A percentile compares a stretch with the other conserved stretches of the same genome.
Evolutionary conservation across 2,113 vertebrate genomes (phyloP).

Genomic region (Hemiprocne comata): DNA sequence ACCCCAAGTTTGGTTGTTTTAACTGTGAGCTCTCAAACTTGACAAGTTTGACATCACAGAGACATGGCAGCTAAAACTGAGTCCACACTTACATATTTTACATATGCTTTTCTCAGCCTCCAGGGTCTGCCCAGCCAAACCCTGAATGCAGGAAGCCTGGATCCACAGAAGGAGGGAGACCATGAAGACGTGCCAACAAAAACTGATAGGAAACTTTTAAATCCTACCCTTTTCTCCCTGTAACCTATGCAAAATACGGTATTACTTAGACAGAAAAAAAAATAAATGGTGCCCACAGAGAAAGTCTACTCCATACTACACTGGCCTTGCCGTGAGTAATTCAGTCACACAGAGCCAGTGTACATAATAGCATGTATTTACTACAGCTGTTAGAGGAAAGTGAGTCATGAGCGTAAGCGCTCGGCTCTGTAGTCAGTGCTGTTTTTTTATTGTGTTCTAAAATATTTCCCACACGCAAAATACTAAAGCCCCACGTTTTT

Average conservation of each 20-base stretch:
- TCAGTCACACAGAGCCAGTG: neutral
- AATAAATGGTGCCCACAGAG: neutral
- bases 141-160: neutral
- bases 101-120: neutral
- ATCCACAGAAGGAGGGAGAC: neutral
- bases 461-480: neutral
- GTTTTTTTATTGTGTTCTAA: neutral
- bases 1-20: rapidly evolving
- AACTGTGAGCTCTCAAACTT: neutral
- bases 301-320: neutral
- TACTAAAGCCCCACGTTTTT: neutral
- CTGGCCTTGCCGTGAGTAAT: neutral
- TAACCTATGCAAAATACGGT: neutral
- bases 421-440: neutral
- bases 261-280: neutral
- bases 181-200: neutral
- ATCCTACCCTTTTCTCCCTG: neutral
- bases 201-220: neutral
- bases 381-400: neutral
- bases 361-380: neutral
- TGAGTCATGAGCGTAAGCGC: neutral
- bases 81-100: neutral
- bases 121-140: neutral
- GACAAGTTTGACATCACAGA: neutral
- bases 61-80: neutral